Evolutionary conservation across 2,888 invertebrate genomes (phyloP).

Genomic region (Parelbella ahira): DNA sequence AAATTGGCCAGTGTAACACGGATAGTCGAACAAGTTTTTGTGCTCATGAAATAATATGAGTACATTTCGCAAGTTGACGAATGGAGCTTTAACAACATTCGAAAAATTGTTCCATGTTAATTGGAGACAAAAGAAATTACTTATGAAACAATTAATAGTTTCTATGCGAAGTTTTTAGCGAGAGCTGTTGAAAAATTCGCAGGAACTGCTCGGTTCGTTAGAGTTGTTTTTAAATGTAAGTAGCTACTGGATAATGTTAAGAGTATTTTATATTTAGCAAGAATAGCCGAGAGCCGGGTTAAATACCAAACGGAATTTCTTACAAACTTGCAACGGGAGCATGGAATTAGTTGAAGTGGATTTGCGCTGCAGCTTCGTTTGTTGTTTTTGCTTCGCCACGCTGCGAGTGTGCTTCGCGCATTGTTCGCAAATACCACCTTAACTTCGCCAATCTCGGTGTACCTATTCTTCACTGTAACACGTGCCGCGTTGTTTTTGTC

Average conservation of each 20-base stretch:
- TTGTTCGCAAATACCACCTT: conserved; percentile 19
- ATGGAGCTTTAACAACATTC: conserved; percentile 10
- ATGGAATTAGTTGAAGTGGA: conserved; percentile 37
- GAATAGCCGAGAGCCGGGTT: conserved; percentile 31
- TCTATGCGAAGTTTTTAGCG: conserved; percentile 20
- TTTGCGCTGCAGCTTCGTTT: conserved; percentile 28
- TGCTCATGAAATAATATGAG: conserved; percentile 10
- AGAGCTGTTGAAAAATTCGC: conserved; percentile 22
- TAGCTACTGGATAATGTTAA: conserved; percentile 25
- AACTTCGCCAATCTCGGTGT: conserved; percentile 23
- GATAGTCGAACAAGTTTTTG: background rate
- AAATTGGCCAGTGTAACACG: background rate
- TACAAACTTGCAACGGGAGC: conserved; percentile 38
- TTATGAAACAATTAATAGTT: conserved; percentile 21
- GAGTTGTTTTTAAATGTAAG: conserved; percentile 17
- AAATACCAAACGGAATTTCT: conserved; percentile 42
- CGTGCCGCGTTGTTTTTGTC: conserved; percentile 1
- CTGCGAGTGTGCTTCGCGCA: conserved; percentile 19
- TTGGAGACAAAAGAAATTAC: conserved; percentile 20
- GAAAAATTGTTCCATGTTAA: conserved; percentile 19
- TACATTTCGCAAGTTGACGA: too few relatives aligned
- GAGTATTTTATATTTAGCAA: conserved; percentile 44
- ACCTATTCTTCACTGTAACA: conserved; percentile 19
- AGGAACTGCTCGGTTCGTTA: conserved; percentile 22
- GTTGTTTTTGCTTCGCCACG: conserved; percentile 23